Percentiles rank a stretch among this genome's conserved stretches.
Evolutionary conservation across 2,797 vertebrate genomes (phyloP).

Genomic region (Acrossocheilus fasciatus): DNA sequence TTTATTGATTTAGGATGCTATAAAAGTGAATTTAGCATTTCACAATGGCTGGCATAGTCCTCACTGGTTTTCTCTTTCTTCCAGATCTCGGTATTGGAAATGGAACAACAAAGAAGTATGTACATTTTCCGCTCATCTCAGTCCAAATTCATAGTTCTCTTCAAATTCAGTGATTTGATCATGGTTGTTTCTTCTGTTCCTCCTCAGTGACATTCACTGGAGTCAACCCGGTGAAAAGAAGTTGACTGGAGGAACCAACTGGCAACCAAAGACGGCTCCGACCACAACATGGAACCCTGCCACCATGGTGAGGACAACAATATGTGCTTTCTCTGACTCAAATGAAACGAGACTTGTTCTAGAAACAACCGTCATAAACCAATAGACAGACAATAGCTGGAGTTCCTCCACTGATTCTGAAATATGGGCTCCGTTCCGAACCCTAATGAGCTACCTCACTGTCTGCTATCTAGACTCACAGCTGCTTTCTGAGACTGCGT

Average conservation of each 20-base stretch:
- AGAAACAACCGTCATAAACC: conserved; percentile 20
- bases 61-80: conserved; percentile 57
- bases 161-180: neutral
- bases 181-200: conserved; percentile 4
- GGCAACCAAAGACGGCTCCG: conserved; percentile 93
- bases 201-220: conserved; percentile 93
- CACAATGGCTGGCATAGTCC: neutral
- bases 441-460: neutral
- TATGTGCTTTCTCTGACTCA: conserved; percentile 7
- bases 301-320: conserved; percentile 83
- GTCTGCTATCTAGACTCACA: neutral
- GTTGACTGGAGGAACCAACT: conserved; percentile 93
- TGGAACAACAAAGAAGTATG: conserved; percentile 91
- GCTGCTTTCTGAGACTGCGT: neutral
- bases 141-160: neutral
- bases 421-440: conserved; percentile 17
- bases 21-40: neutral
- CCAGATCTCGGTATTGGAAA: conserved; percentile 95
- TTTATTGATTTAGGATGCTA: neutral
- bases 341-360: neutral
- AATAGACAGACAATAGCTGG: conserved; percentile 15
- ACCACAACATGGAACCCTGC: conserved; percentile 96
- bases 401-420: conserved; percentile 18
- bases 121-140: neutral
- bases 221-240: conserved; percentile 96